Evolutionary conservation across 2,888 invertebrate species (phyloP), one percentile per base, ranked within the genome.

Genomic region (Bursaphelenchus okinawaensis): DNA sequence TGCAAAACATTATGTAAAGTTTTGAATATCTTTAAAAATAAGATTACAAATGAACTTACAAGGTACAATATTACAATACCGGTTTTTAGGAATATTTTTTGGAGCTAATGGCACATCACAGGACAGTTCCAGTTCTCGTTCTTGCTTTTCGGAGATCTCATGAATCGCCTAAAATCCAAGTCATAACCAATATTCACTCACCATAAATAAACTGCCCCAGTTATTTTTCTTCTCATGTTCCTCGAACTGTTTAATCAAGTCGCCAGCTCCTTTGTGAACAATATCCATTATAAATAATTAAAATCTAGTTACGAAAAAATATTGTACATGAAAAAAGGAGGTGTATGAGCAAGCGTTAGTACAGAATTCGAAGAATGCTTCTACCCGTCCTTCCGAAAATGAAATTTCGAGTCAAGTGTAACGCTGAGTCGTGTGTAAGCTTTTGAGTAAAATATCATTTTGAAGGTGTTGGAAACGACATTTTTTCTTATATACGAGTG

Each of bases 1-100:
- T 57, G n/a, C 28, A 50, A n/a, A 67, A 22, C n/a, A n/a, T 3
- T 40, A 40, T 6, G 23, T 4, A 63, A 55, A 24, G 55, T 29
- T 27, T 16, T 24, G 1, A 29, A n/a, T 16, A 29, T n/a, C 52
- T 69, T 19, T 7, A 19, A 22, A n/a, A 22, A n/a, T 7, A 62
- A 19, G 4, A 6, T 50, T 1, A 20, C 3, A 12, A 65, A 64
- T 60, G n/a, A 28, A 55, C 7, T 67, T 64, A 79, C 78, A 79
- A 12, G 79, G 75, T 24, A 70, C 57, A 8, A 79, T 76, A 57
- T 79, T 74, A 19, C 68, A 64, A 59, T 79, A 79, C 19, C 79
- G 70, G 67, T 79, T 79, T 65, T 76, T 77, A 9, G 71, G 71
- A 6, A 60, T 57, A 55, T 75, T 74, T 19, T 68, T 60, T 52